Evolutionary conservation across 2,797 vertebrate genomes (phyloP), one percentile per base, ranked within the genome.

Genomic region (Pantherophis vulpinus): DNA sequence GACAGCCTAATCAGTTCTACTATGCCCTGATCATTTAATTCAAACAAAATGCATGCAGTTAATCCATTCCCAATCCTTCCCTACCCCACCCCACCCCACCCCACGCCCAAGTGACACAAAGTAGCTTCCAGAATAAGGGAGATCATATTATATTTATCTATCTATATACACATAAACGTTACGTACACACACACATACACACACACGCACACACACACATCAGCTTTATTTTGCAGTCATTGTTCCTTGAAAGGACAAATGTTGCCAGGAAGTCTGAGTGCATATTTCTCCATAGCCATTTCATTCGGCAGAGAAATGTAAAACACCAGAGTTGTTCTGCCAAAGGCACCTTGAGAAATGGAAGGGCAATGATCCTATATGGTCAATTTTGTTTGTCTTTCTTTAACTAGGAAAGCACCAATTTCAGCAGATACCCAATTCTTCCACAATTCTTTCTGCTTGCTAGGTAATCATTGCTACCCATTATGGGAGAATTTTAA

Each of bases 11-110:
- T 87, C 93, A 90, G 63, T 89, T 92, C 91, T 92, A 93, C 93
- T 95, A 95, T 95, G 93, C 95, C 95, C n/a, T 74, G 94, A 96
- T 94, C 91, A 74, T 56, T 95, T 96, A 95, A 96, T 10, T 89
- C 91, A 95, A 96, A 95, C 63, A 95, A 96, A 96, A 96, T 56
- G 93, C 97, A 97, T 96, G 97, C 97, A 97, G 94, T 94, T 58
- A 93, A 91, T 94, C 93, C 93, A 95, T 95, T 79, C 96, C 96
- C 90, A 8, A 56, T 70, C 90, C 92, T 2, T 94, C 29, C 20
- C 87, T 95, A 94, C 87, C 94, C 74, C 8, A 47, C 18, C 74
- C 70, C 70, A 42, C 18, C 1, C 74, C 74, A 47, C 18, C 1
- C 94, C 25, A 20, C 63, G 95, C 95, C 93, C 95, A 87, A 96